Conservation (phyloP, 2,113 vertebrate genomes). For the Alouatta palliata region DNA sequence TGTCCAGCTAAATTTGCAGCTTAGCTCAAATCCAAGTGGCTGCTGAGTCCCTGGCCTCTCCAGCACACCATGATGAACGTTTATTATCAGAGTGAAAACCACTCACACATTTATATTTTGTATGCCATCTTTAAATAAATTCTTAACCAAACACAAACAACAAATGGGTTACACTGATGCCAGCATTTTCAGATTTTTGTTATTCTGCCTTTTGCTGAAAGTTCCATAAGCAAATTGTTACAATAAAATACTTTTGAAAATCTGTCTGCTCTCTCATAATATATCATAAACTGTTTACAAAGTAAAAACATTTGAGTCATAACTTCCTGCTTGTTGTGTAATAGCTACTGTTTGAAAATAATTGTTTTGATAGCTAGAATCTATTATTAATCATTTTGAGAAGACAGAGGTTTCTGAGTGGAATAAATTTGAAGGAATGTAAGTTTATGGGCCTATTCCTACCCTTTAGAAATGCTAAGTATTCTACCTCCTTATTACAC, state of each 20-base stretch:
- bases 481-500: not conserved
- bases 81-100: not conserved
- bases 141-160: not conserved
- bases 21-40: not conserved
- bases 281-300: not conserved
- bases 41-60: not conserved
- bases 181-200: not conserved
- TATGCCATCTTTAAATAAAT: not conserved
- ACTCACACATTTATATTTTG: not conserved
- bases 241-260: not conserved
- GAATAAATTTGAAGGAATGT: not conserved
- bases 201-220: not conserved
- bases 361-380: constrained; percentile 47
- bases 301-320: constrained; percentile 31
- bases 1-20: not conserved
- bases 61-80: not conserved
- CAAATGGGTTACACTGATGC: not conserved
- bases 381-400: constrained; percentile 22
- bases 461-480: not conserved
- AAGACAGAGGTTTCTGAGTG: not conserved
- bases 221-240: not conserved
- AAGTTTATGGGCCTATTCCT: not conserved
- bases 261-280: not conserved
- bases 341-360: constrained; percentile 41
- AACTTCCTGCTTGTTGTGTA: constrained; percentile 22